A percentile compares a stretch with the other conserved stretches of the same genome.
phyloP scores from a whole-genome alignment of 2,888 invertebrate species.

The Noctua janthina region DNA sequence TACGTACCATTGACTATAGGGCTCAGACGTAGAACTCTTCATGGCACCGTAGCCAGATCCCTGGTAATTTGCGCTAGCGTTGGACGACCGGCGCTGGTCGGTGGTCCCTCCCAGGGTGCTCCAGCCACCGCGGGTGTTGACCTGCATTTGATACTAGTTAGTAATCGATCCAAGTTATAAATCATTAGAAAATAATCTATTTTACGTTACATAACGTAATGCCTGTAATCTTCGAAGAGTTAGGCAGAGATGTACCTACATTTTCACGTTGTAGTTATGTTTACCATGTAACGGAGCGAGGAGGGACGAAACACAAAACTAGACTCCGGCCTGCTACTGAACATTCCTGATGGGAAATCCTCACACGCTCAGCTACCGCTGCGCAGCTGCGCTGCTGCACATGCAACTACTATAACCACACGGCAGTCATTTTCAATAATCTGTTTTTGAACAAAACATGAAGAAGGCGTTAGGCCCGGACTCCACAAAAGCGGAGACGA shows the following conservation, averaged over 20 bases:
- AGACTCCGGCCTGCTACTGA: neutral
- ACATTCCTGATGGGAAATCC: neutral
- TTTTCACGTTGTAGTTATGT: neutral
- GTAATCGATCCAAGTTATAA: neutral
- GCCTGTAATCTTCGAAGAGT: neutral
- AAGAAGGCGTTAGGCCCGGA: too few relatives aligned
- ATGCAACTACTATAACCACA: neutral
- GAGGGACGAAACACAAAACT: neutral
- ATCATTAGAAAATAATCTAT: neutral
- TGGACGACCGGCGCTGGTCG: slow-evolving; percentile 80
- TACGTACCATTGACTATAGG: slow-evolving; percentile 84
- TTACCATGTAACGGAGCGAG: neutral
- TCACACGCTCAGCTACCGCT: neutral
- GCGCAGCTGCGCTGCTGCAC: neutral
- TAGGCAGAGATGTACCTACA: neutral
- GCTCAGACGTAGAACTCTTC: slow-evolving; percentile 86
- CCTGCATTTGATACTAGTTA: slow-evolving; percentile 69
- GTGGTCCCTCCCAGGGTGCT: slow-evolving; percentile 81
- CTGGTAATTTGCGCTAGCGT: slow-evolving; percentile 75
- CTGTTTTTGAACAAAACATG: neutral
- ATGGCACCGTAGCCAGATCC: slow-evolving; percentile 85
- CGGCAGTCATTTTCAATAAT: neutral
- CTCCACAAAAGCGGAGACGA: too few relatives aligned
- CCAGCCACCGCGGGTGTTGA: slow-evolving; percentile 87
- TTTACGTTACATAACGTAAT: neutral